Evolutionary conservation across 2,888 invertebrate genomes (phyloP).

Genomic region (Metacarcinus magister): DNA sequence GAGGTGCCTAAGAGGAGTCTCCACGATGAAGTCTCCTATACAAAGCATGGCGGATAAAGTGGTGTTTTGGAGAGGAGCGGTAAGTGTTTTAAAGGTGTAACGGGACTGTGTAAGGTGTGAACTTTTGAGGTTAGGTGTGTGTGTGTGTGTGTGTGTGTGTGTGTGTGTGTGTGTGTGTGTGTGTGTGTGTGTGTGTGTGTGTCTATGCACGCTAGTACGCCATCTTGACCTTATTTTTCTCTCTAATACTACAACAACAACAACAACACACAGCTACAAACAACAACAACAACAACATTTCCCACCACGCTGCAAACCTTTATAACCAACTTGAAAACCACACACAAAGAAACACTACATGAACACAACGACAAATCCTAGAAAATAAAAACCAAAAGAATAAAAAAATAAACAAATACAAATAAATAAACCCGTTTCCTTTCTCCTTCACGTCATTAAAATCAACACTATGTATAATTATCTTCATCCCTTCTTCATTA

Average conservation of each 20-base stretch:
- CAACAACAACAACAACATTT: too few species aligned
- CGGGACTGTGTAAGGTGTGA: background rate
- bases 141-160: slow-evolving; percentile 28
- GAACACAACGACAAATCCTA: too few species aligned
- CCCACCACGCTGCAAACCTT: too few species aligned
- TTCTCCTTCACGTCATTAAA: background rate
- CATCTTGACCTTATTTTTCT: background rate
- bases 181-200: background rate
- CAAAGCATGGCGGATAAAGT: background rate
- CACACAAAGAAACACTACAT: background rate
- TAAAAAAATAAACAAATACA: background rate
- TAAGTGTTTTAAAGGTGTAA: background rate
- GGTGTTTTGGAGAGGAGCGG: background rate
- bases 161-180: slow-evolving; percentile 39
- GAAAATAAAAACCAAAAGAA: background rate
- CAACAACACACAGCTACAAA: too few species aligned
- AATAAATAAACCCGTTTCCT: background rate
- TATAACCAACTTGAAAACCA: too few species aligned
- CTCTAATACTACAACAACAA: background rate
- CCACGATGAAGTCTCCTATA: background rate
- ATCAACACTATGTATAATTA: background rate
- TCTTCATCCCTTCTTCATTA: background rate
- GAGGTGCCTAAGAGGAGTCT: background rate
- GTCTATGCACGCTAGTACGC: background rate
- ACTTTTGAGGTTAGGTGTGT: background rate